These are phyloP conservation scores for Cyanoliseus patagonus DNA, from an alignment of 2,113 vertebrate genomes.

Conservation along the genomic window DNA sequence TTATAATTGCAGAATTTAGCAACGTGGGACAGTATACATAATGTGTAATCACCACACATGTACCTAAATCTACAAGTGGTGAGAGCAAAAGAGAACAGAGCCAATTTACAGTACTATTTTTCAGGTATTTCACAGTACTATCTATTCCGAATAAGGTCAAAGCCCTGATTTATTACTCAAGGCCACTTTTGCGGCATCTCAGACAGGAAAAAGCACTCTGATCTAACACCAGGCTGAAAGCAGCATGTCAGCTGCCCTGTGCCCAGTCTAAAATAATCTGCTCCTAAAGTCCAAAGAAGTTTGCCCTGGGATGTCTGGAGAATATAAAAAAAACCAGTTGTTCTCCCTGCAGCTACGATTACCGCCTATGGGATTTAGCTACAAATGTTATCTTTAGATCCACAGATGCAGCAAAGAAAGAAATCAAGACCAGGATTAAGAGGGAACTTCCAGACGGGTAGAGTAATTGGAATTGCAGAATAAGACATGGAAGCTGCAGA, in stretches of 20 bases:
- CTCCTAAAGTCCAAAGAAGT: neutral
- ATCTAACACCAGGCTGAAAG: neutral
- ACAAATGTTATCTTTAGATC: neutral
- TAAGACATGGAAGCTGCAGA: neutral
- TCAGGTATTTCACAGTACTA: neutral
- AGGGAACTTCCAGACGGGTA: neutral
- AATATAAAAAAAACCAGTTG: neutral
- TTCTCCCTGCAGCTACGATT: neutral
- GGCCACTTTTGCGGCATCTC: neutral
- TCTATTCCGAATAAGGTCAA: neutral
- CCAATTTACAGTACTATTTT: neutral
- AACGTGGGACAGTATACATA: neutral
- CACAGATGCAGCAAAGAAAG: neutral
- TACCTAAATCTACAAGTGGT: neutral
- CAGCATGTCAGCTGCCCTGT: neutral
- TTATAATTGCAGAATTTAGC: neutral
- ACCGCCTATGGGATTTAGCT: neutral
- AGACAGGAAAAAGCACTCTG: neutral
- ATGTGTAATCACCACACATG: neutral
- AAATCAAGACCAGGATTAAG: neutral
- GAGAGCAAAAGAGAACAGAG: neutral
- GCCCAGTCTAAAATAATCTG: neutral
- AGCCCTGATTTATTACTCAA: neutral
- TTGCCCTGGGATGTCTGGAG: neutral
- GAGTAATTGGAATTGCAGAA: slow-evolving; percentile 3